Base-by-base conservation (phyloP, 2,797 vertebrate genomes). In the Gymnothorax javanicus region DNA sequence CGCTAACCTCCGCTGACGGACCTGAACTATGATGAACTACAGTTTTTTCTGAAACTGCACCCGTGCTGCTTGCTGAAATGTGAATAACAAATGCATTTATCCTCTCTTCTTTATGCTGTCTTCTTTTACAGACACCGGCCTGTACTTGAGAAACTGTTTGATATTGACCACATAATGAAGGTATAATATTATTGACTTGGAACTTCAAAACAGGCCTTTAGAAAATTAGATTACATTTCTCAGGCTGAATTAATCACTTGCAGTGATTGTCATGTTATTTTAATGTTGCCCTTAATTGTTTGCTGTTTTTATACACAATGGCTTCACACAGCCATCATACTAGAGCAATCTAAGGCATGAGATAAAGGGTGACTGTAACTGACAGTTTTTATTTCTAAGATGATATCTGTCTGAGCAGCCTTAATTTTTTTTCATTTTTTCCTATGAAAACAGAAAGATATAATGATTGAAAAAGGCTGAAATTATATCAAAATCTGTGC, bases 161-260 rank as follows among this genome's bases (percentile, higher is more conserved):
- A 99, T 93, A 98, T 99, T 90, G 97, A 99, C 91, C 97, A 98
- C 52, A 95, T 99, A 89, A 98, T 99, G 98, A 99, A 99, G 98
- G 99, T 99, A 94, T 62, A 56, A 54, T 7, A 81, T 17, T 54
- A 20, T 56, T 81, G 0, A 23, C 6, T 81, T 13, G 15, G 50
- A 50, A 1, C 17, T 52, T 43, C 2, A 43, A 56, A 50, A 7
- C 56, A 27, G 6, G 13, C 23, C 58, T 50, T 7, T 50, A 81
- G 33, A 59, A 59, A 83, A 60, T 20, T 0, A 33, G 15, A 17
- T 60, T 33, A 27, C n/a, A 82, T n/a, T 25, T 60, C 8, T 11
- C 58, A 60, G 15, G 15, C 58, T 12, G 4, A 60, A 60, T 60
- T 11, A 23, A 67, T 71, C n/a, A 2, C 33, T 43, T 43, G 33